These are phyloP conservation scores for Engystomops pustulosus DNA, from an alignment of 2,113 vertebrate genomes.

Conservation along the genomic window DNA sequence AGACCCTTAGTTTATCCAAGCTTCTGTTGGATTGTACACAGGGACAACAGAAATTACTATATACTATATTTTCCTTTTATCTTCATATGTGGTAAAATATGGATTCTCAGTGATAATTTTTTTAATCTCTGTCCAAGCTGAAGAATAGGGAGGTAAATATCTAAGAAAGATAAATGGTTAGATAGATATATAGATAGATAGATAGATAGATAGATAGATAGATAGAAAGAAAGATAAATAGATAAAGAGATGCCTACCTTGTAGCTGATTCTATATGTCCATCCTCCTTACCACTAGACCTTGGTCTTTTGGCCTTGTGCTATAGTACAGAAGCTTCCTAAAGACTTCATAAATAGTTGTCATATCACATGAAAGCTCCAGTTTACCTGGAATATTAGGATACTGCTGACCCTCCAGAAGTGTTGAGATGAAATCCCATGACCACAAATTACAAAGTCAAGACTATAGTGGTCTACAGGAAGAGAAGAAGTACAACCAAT, in stretches of 20 bases:
- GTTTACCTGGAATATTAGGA: background rate
- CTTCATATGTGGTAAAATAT: background rate
- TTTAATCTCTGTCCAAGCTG: too few species aligned
- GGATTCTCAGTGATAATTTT: background rate
- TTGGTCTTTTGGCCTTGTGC: background rate
- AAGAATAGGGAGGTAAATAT: background rate
- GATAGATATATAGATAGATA: conserved; percentile 10
- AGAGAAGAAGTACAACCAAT: background rate
- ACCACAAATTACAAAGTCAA: background rate
- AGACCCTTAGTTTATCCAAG: too few species aligned
- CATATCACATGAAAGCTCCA: background rate
- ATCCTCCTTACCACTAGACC: conserved; percentile 6
- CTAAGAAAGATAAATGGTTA: background rate
- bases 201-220: background rate
- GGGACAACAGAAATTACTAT: background rate
- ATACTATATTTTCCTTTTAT: too few species aligned
- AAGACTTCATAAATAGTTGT: conserved; percentile 1
- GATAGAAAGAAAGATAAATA: background rate
- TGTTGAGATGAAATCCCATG: background rate
- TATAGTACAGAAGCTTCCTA: background rate
- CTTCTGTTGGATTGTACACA: background rate
- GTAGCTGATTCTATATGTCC: background rate
- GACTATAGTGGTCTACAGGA: background rate
- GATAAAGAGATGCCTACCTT: background rate
- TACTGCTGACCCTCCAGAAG: background rate